Evolutionary conservation across 2,888 invertebrate genomes (phyloP), one percentile per base, ranked within the genome.

Genomic region (Heteropelma amictum): DNA sequence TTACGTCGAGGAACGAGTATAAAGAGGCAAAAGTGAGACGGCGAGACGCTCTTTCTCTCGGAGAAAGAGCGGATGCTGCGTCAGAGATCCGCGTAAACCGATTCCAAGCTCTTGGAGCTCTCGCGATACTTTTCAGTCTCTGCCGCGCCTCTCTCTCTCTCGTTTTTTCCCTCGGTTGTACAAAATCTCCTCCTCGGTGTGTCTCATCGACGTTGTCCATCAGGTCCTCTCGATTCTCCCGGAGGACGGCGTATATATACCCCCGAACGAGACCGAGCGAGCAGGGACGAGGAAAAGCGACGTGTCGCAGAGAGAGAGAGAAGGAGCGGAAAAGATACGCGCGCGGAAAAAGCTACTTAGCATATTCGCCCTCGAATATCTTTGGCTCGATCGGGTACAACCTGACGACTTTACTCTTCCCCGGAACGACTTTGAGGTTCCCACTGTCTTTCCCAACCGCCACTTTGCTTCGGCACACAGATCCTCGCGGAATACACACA

Each of bases 51-150:
- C 40, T 40, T 23, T 28, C 26, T 85, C 83, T 80, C 79, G 83
- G 84, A 85, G 87, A 87, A n/a, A n/a, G n/a, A n/a, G n/a, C n/a
- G n/a, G n/a, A 88, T 88, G 88, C 87, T 88, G 87, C 88, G 88
- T 87, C 87, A 87, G 88, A 86, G 79, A 85, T 38, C 12, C 38
- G 87, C 86, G 85, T 87, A 88, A 88, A 88, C 85, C 85, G 85
- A 87, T 87, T 87, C 82, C 84, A 82, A 83, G 84, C 81, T n/a
- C n/a, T 76, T 74, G 67, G 69, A 69, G 67, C 73, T 69, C 54
- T 49, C 30, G 53, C 38, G 21, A 65, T 73, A 64, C 60, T 65
- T 53, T 60, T 61, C 12, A 63, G 61, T 51, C 28, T 28, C 64
- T 61, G 47, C 33, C 33, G 53, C 54, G 53, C 23, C 42, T 65